Conservation (phyloP, 2,888 invertebrate genomes). For the Coelopa pilipes region DNA sequence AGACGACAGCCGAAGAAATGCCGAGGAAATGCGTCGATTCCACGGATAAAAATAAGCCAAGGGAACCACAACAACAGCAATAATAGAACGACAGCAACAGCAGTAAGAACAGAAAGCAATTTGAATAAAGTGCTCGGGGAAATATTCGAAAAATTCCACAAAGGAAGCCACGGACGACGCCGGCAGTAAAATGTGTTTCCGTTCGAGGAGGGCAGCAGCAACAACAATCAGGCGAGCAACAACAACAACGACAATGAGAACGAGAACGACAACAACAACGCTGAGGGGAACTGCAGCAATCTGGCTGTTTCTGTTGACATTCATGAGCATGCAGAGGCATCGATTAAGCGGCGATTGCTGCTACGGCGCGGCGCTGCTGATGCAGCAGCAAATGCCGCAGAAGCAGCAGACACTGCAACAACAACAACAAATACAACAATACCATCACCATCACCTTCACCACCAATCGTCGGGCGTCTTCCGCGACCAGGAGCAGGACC, state of each 20-base stretch:
- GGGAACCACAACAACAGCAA: neutral
- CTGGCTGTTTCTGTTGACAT: conserved; percentile 61
- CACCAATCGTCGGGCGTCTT: neutral
- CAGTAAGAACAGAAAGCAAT: conserved; percentile 21
- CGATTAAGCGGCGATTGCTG: conserved; percentile 53
- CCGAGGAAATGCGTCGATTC: neutral
- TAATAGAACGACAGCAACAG: conserved; percentile 33
- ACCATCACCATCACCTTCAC: conserved; percentile 11
- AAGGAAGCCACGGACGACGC: neutral
- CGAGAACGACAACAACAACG: conserved; percentile 4
- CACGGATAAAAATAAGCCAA: too few species aligned
- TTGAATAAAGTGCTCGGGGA: conserved; percentile 18
- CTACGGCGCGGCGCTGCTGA: conserved; percentile 43
- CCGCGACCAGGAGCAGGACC: too few species aligned
- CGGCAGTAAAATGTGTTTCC: conserved; percentile 53
- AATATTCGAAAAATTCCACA: conserved; percentile 23
- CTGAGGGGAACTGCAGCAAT: conserved; percentile 46
- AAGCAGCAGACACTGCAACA: conserved; percentile 42
- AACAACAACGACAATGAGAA: conserved; percentile 32
- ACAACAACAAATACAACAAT: conserved; percentile 16
- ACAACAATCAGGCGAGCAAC: conserved; percentile 1
- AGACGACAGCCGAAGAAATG: conserved; percentile 13
- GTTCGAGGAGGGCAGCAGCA: conserved; percentile 41
- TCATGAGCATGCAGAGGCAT: conserved; percentile 54
- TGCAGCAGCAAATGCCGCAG: conserved; percentile 39